phyloP scores from a whole-genome alignment of 2,113 vertebrate species.

The Murina feae region DNA sequence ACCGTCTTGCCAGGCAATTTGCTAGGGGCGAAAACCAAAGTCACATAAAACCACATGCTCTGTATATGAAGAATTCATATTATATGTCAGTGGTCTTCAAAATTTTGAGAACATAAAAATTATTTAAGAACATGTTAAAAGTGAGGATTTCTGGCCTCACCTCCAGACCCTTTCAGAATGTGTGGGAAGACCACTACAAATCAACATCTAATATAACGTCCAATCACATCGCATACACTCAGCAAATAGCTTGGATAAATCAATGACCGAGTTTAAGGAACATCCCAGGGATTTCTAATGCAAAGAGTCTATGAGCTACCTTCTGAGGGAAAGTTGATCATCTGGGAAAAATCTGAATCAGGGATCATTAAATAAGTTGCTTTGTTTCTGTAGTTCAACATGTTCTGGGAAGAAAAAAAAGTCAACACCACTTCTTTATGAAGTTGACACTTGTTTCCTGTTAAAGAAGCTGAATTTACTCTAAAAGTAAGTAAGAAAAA shows the following conservation, averaged over 20 bases:
- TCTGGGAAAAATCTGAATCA: background rate
- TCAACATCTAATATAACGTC: background rate
- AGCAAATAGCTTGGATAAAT: background rate
- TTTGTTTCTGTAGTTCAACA: background rate
- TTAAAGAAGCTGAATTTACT: conserved; percentile 40
- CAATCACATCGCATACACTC: background rate
- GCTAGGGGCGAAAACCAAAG: background rate
- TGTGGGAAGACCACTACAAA: background rate
- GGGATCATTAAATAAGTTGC: background rate
- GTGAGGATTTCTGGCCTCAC: background rate
- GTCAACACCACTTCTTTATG: background rate
- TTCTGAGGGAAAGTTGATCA: background rate
- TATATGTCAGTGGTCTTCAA: background rate
- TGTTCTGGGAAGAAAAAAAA: background rate
- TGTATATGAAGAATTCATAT: background rate
- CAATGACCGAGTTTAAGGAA: background rate
- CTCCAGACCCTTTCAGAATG: background rate
- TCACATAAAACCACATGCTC: background rate
- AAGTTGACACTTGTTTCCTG: conserved; percentile 34
- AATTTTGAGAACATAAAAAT: background rate
- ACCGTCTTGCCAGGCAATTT: background rate
- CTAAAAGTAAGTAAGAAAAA: conserved; percentile 46
- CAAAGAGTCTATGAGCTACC: background rate
- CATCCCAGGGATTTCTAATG: background rate
- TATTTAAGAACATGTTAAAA: background rate